Evolutionary conservation across 2,797 vertebrate genomes (phyloP), one percentile per base, ranked within the genome.

Genomic region (Etheostoma nigrum): DNA sequence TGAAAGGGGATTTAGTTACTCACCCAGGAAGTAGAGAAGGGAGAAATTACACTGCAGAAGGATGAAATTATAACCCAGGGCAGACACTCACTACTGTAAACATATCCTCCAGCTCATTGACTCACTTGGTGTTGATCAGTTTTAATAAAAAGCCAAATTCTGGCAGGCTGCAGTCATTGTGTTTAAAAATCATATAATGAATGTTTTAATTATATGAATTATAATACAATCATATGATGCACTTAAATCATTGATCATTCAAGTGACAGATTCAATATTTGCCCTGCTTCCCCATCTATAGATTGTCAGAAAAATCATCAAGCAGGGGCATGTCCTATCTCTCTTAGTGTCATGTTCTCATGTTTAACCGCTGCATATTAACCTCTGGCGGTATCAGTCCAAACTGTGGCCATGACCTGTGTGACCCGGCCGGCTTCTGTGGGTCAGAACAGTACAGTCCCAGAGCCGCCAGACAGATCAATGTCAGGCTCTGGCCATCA

Each of bases 391-490:
- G 70, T 5, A 67, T 87, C 85, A 71, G 80, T 82, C 79, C 84
- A 90, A 92, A 89, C 86, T 86, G 72, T 68, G 74, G 81, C 57
- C 3, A 0, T 86, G 88, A 92, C 91, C 90, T 49, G 67, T 45
- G 76, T 86, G 81, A 79, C 87, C 85, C 57, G 18, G 65, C 66
- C 55, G 11, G 68, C 52, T 83, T 73, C 77, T 79, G 78, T 21
- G 76, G 90, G 76, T 91, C 92, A 81, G 79, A 83, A 72, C 72
- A 53, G 33, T 74, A 47, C 55, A 27, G 76, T 61, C 83, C 74
- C 85, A 59, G 62, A 78, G 79, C 78, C 72, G 58, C 63, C 84
- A 83, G 87, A 89, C 86, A 11, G 90, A 93, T 95, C 93, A 60
- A 94, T 93, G 84, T 18, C 67, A 13, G 44, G 27, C 84, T 79